Conservation (phyloP, 2,113 vertebrate species). For the Willisornis vidua region DNA sequence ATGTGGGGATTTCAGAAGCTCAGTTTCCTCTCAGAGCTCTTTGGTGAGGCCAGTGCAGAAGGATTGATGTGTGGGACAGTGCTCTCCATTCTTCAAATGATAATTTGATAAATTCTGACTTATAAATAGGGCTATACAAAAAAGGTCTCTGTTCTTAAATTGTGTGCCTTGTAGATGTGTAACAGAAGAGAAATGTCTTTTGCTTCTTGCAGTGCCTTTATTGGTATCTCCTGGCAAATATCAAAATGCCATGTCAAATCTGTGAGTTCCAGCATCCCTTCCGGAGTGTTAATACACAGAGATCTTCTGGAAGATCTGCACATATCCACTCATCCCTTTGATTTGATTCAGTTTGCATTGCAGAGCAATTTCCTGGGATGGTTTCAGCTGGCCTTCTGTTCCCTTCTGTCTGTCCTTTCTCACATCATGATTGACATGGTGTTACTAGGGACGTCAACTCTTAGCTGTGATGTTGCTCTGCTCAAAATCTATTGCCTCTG, state of each 20-base stretch:
- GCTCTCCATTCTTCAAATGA: neutral
- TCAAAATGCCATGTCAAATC: neutral
- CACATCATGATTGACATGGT: neutral
- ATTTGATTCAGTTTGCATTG: neutral
- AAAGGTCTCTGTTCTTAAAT: neutral
- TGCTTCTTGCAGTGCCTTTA: neutral
- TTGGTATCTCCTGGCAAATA: neutral
- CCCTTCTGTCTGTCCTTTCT: neutral
- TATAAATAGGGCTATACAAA: neutral
- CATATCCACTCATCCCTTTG: neutral
- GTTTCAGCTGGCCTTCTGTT: neutral
- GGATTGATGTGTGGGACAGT: neutral
- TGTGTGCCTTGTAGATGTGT: neutral
- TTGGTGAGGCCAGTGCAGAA: neutral
- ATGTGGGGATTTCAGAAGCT: neutral
- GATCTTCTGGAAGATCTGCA: neutral
- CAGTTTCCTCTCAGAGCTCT: neutral
- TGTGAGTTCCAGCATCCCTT: neutral
- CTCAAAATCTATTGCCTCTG: neutral
- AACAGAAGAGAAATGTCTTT: neutral
- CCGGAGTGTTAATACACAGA: neutral
- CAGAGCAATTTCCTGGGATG: neutral
- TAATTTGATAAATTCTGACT: neutral
- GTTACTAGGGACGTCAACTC: neutral
- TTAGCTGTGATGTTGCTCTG: neutral